Conservation (phyloP, 53 echinoderm and acorn worm genomes). For the Zoroaster sp. region DNA sequence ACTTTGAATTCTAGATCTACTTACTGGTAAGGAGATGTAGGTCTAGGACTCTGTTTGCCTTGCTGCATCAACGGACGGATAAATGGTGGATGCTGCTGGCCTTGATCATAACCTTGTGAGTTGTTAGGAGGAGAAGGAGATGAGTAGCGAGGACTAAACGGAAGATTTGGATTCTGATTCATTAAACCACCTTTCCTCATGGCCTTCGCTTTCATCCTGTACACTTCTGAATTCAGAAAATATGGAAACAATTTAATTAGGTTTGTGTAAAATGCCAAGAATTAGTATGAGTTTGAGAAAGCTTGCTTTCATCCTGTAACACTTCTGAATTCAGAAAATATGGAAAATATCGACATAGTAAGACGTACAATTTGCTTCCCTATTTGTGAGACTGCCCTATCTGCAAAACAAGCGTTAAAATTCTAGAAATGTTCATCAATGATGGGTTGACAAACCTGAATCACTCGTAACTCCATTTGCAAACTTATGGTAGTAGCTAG, state of each 20-base stretch:
- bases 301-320: too few species aligned
- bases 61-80: constrained; percentile 33
- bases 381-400: too few species aligned
- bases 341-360: too few species aligned
- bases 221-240: constrained; percentile 3
- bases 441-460: neutral
- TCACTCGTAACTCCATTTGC: constrained; percentile 47
- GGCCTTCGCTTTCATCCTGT: neutral
- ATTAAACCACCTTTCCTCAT: neutral
- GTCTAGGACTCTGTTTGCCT: constrained; percentile 12
- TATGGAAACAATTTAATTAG: too few species aligned
- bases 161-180: constrained; percentile 21
- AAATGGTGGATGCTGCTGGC: neutral
- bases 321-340: too few species aligned
- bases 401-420: too few species aligned
- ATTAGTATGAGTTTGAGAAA: too few species aligned
- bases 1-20: too few species aligned
- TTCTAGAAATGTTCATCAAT: too few species aligned
- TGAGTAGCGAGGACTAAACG: neutral
- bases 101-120: constrained; percentile 28
- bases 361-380: too few species aligned
- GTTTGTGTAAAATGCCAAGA: too few species aligned
- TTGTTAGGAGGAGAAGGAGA: constrained; percentile 6
- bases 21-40: constrained; percentile 43
- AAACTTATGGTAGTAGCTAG: constrained; percentile 83